Evolutionary conservation across 2,113 vertebrate species (phyloP).

Genomic region (Aphyosemion australe): DNA sequence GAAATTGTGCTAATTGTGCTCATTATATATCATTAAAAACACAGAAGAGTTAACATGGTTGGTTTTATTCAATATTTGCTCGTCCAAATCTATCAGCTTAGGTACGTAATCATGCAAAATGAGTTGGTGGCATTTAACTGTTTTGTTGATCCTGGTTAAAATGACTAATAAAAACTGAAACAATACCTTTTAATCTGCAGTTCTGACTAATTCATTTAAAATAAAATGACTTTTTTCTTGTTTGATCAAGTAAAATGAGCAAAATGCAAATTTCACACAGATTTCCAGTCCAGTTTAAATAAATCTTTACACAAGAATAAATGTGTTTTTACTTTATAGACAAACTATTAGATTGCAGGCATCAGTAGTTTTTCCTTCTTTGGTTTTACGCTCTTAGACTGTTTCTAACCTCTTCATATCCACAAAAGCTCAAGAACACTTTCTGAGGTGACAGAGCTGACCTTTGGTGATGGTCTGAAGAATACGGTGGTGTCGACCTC

Average conservation of each 20-base stretch:
- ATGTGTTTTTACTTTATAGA: no score
- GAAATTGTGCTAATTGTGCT: neutral
- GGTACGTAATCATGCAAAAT: no score
- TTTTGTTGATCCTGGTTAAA: neutral
- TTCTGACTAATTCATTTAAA: neutral
- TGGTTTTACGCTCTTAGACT: neutral
- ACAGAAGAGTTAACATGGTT: neutral
- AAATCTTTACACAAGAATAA: neutral
- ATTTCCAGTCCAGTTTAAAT: neutral
- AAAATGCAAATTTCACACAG: neutral
- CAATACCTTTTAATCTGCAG: neutral
- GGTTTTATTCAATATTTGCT: neutral
- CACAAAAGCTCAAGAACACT: slow-evolving; percentile 42
- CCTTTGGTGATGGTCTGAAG: slow-evolving; percentile 49
- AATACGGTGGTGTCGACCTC: slow-evolving; percentile 23
- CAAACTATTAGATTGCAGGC: slow-evolving; percentile 14
- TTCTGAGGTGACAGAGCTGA: slow-evolving; percentile 48
- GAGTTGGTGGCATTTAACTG: neutral
- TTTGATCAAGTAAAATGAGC: neutral
- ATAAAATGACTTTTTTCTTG: neutral
- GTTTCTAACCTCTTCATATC: slow-evolving; percentile 31
- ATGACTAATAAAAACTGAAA: neutral
- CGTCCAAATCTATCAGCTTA: neutral
- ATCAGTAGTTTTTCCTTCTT: slow-evolving; percentile 21
- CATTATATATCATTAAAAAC: neutral